A percentile compares a stretch with the other conserved stretches of the same genome.
Conservation (phyloP, 2,888 invertebrate species). For the Amiota communis region DNA sequence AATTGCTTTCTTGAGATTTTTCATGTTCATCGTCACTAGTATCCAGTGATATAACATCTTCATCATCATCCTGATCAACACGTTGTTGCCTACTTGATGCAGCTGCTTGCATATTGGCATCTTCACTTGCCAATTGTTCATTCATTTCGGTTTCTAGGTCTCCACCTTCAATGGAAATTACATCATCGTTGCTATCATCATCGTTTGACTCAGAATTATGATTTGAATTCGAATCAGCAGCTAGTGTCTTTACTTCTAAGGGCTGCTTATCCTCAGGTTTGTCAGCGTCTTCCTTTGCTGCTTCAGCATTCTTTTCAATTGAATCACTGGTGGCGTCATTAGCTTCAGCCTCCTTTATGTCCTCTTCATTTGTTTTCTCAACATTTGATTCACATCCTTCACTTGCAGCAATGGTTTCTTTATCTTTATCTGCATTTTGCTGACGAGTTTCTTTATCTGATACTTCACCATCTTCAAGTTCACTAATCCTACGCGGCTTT, state of each 20-base stretch:
- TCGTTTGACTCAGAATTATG: constrained; percentile 67
- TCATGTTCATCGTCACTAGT: constrained; percentile 67
- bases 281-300: neutral
- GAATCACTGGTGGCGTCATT: neutral
- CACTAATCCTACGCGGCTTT: constrained; percentile 32
- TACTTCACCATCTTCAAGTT: constrained; percentile 48
- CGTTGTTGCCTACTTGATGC: neutral
- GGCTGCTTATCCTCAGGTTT: neutral
- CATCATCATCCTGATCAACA: constrained; percentile 50
- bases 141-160: constrained; percentile 72
- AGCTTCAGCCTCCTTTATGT: neutral
- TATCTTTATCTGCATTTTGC: neutral
- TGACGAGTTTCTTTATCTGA: constrained; percentile 27
- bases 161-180: constrained; percentile 71
- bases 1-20: constrained; percentile 45
- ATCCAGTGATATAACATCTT: constrained; percentile 64
- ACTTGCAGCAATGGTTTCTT: neutral
- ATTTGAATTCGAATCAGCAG: constrained; percentile 38
- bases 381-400: neutral
- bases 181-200: constrained; percentile 71
- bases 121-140: constrained; percentile 61
- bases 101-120: constrained; percentile 46
- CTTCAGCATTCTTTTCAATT: neutral
- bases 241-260: constrained; percentile 2
- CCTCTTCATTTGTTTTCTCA: neutral